These are phyloP conservation scores for Epinephelus moara DNA, from an alignment of 2,113 vertebrate genomes.

Conservation along the genomic window DNA sequence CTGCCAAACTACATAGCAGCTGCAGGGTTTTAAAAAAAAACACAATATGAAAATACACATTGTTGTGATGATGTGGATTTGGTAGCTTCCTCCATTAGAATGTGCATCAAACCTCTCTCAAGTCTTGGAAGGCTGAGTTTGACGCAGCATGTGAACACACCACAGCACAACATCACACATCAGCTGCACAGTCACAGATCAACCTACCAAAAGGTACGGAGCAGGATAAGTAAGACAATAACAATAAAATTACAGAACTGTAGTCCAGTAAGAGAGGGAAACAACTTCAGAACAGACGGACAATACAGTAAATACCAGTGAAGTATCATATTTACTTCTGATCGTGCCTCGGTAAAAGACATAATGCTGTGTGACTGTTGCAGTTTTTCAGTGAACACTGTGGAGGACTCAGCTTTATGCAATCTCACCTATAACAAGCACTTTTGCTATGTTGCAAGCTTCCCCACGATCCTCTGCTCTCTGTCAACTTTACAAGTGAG, in stretches of 20 bases:
- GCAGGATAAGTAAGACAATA: neutral
- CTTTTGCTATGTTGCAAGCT: neutral
- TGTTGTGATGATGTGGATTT: neutral
- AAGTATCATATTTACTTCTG: neutral
- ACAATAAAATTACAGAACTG: neutral
- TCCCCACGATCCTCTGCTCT: neutral
- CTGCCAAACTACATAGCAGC: neutral
- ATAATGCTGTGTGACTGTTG: neutral
- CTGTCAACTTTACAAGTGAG: neutral
- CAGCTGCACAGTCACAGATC: neutral
- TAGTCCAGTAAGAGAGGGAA: neutral
- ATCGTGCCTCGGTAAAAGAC: neutral
- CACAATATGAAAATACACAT: neutral
- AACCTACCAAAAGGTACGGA: neutral
- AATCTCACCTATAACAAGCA: neutral
- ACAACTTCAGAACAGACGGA: conserved; percentile 14
- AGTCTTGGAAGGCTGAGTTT: neutral
- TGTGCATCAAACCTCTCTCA: neutral
- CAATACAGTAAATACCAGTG: conserved; percentile 5
- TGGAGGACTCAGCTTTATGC: neutral
- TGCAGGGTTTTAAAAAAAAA: neutral
- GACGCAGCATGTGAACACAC: neutral
- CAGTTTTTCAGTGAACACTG: neutral
- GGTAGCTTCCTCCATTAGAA: conserved; percentile 8
- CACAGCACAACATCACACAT: conserved; percentile 8